These are phyloP conservation scores for Crotalus tigris DNA, from an alignment of 2,113 vertebrate species.

Conservation along the genomic window DNA sequence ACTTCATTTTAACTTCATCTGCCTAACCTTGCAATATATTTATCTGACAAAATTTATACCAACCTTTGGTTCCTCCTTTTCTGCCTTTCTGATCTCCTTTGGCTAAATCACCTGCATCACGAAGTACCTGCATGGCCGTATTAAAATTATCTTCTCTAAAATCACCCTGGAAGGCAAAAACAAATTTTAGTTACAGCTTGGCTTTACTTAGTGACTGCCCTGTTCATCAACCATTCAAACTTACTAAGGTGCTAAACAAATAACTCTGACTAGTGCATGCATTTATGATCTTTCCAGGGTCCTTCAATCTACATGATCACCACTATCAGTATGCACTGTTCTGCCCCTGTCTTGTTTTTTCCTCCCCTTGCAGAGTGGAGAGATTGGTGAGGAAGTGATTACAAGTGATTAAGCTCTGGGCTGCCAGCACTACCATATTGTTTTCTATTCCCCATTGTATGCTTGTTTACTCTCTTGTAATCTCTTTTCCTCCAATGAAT, in stretches of 20 bases:
- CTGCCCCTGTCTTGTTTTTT: neutral
- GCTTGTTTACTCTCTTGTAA: neutral
- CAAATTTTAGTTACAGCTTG: constrained; percentile 5
- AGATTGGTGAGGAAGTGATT: neutral
- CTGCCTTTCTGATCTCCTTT: constrained; percentile 93
- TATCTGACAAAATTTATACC: constrained; percentile 37
- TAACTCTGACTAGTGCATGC: neutral
- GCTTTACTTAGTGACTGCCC: neutral
- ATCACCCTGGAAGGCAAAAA: constrained; percentile 79
- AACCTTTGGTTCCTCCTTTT: constrained; percentile 93
- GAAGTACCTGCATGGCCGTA: constrained; percentile 96
- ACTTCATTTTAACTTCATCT: neutral
- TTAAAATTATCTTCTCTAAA: constrained; percentile 99
- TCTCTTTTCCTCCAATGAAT: neutral
- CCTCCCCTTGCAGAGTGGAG: neutral
- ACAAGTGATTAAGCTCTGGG: neutral
- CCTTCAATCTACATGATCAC: neutral
- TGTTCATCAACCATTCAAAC: neutral
- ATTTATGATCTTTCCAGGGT: neutral
- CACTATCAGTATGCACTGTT: neutral
- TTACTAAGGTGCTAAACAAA: neutral
- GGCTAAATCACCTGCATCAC: constrained; percentile 86
- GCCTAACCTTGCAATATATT: neutral
- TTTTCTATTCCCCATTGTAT: neutral
- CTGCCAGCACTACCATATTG: neutral